Base-by-base conservation (phyloP, 2,888 invertebrate species). In the Galeruca laticollis region DNA sequence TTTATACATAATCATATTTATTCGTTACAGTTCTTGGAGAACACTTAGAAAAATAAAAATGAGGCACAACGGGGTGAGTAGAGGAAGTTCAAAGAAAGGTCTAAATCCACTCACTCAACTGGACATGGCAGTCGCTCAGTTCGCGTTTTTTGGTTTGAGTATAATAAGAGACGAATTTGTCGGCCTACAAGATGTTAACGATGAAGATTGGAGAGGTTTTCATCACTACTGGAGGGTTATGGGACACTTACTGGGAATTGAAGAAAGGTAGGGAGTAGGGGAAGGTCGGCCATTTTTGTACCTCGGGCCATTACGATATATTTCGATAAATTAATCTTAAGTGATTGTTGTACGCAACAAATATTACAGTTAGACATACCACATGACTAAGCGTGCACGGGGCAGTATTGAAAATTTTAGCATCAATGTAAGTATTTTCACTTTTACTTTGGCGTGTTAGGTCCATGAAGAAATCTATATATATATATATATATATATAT, bases 141-240 rank as follows among this genome's bases (percentile, higher is more conserved):
- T 43, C n/a, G 43, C 43, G n/a, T 15, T 43, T n/a, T 5, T 43
- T 15, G 43, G 43, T n/a, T n/a, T 43, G n/a, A n/a, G 43, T n/a
- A 43, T n/a, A 2, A 43, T 43, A 15, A 43, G 43, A 43, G n/a
- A 4, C n/a, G 43, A 43, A 4, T 43, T 43, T n/a, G n/a, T 43
- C n/a, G 43, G 43, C n/a, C 43, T 43, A 0, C 43, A 43, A 43
- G 15, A n/a, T n/a, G 43, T 43, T 15, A 43, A n/a, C n/a, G 15
- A 43, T 5, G 43, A 43, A 43, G 43, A 43, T 1, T 43, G 43
- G 43, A 43, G 4, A 2, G 43, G 43, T 43, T 15, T 43, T n/a
- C n/a, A 43, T 13, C 43, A 43, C 43, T 43, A 43, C n/a, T 43
- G 43, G 43, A 43, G 43, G 6, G 43, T 43, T 43, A 43, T 43